These are phyloP conservation scores for Syrista parreyssii DNA, from an alignment of 2,888 invertebrate genomes.

Conservation along the genomic window DNA sequence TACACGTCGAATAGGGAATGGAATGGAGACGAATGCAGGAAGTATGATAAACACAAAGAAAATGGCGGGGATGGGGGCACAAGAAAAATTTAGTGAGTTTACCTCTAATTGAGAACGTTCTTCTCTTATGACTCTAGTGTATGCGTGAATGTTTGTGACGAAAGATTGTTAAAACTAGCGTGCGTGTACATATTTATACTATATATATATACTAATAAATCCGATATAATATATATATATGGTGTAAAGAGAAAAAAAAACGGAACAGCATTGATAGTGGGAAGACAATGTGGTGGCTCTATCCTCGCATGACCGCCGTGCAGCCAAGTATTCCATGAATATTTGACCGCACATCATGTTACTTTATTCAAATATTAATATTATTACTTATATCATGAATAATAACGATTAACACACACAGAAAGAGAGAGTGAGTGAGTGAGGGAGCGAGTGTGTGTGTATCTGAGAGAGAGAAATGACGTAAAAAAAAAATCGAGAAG, in stretches of 20 bases:
- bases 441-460: background rate
- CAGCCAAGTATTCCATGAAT: conserved; percentile 64
- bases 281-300: conserved; percentile 56
- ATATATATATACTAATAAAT: conserved; percentile 52
- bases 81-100: conserved; percentile 32
- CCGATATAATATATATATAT: conserved; percentile 56
- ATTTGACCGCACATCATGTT: conserved; percentile 60
- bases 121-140: conserved; percentile 47
- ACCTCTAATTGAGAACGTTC: conserved; percentile 54
- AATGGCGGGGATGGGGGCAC: conserved; percentile 24
- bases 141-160: conserved; percentile 51
- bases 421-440: conserved; percentile 1
- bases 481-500: conserved; percentile 38
- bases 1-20: background rate
- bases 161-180: conserved; percentile 59
- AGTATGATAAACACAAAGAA: background rate
- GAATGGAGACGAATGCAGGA: background rate
- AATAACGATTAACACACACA: conserved; percentile 53
- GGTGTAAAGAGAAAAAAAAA: conserved; percentile 45
- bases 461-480: conserved; percentile 13
- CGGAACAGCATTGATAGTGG: conserved; percentile 49
- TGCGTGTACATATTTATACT: conserved; percentile 64
- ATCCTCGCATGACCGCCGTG: conserved; percentile 61
- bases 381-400: conserved; percentile 63
- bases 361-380: conserved; percentile 64